phyloP scores from a whole-genome alignment of 2,797 vertebrate species.

The Chaetodon trifasciatus region DNA sequence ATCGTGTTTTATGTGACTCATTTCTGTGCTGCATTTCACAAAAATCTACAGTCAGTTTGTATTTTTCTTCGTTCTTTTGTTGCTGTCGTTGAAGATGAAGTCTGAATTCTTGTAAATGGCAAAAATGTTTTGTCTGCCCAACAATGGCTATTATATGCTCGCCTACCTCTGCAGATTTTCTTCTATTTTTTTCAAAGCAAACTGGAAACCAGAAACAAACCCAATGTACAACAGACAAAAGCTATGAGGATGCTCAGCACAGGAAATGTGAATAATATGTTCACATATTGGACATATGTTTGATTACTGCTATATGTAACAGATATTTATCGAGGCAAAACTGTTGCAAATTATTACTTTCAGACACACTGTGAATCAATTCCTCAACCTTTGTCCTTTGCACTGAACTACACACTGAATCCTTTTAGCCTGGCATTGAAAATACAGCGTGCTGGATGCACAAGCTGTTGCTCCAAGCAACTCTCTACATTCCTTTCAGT shows the following conservation, averaged over 20 bases:
- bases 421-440: background rate
- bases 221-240: background rate
- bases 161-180: background rate
- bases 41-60: background rate
- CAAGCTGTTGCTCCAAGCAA: constrained; percentile 3
- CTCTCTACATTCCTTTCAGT: background rate
- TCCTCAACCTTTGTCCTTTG: background rate
- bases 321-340: background rate
- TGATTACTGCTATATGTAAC: background rate
- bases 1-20: background rate
- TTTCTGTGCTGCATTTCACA: background rate
- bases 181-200: background rate
- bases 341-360: background rate
- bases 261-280: background rate
- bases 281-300: background rate
- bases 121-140: too few species aligned
- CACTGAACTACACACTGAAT: background rate
- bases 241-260: too few species aligned
- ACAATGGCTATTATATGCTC: background rate
- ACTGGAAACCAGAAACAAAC: background rate
- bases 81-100: background rate
- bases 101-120: background rate
- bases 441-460: background rate
- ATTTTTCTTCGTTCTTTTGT: background rate
- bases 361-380: background rate